phyloP scores from a whole-genome alignment of 2,888 invertebrate genomes.

The Heteromurus nitidus region DNA sequence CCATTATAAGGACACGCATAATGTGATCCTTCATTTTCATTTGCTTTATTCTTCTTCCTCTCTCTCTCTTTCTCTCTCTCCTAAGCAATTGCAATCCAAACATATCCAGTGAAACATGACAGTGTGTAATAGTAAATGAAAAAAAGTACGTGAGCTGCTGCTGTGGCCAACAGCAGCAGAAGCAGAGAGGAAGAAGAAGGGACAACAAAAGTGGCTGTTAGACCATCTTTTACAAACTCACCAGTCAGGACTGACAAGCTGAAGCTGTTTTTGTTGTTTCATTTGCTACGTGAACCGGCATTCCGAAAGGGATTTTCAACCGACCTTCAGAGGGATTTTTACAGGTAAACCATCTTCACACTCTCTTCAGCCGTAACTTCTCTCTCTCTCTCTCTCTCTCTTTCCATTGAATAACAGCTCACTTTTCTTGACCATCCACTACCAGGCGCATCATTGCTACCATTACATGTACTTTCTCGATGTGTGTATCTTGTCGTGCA shows the following conservation, averaged over 20 bases:
- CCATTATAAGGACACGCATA: not conserved
- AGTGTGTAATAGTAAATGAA: not conserved
- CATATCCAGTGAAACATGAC: conserved; percentile 38
- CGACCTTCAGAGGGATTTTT: conserved; percentile 69
- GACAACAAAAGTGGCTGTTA: conserved; percentile 45
- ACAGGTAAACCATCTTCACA: conserved; percentile 26
- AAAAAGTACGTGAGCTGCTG: conserved; percentile 15
- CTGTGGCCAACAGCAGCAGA: not conserved
- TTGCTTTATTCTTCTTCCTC: too few relatives aligned
- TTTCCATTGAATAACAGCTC: not conserved
- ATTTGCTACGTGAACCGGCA: conserved; percentile 65
- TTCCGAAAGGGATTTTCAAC: conserved; percentile 73
- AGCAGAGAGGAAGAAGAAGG: conserved; percentile 6
- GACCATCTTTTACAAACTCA: conserved; percentile 22
- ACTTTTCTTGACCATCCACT: conserved; percentile 40
- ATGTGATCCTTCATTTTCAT: conserved; percentile 4
- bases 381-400: not conserved
- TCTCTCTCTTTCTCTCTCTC: too few relatives aligned
- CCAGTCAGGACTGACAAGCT: conserved; percentile 2
- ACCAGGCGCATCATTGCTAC: not conserved
- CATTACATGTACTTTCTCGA: not conserved
- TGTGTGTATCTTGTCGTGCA: conserved; percentile 21
- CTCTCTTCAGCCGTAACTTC: not conserved
- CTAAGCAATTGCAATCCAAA: too few relatives aligned
- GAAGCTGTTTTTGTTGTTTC: conserved; percentile 32